A percentile compares a stretch with the other conserved stretches of the same genome.
Conservation (phyloP, 2,797 vertebrate genomes). For the Peromyscus attwateri region DNA sequence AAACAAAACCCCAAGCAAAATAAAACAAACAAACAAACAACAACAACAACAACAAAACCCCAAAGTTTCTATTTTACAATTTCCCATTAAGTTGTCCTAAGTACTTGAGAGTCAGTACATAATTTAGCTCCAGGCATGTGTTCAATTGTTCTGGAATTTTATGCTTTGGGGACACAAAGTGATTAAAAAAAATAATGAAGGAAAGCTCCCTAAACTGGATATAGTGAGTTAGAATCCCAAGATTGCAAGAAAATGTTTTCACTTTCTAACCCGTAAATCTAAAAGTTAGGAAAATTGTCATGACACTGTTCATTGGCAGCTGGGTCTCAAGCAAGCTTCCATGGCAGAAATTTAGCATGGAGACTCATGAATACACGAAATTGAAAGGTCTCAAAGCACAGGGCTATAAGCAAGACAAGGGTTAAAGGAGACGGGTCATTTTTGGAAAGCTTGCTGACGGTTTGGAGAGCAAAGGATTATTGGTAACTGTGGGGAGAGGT, state of each 20-base stretch:
- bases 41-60: neutral
- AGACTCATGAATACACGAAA: neutral
- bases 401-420: neutral
- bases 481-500: neutral
- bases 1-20: neutral
- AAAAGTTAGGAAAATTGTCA: neutral
- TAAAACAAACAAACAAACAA: neutral
- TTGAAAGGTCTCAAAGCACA: neutral
- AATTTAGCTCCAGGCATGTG: fast-evolving
- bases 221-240: neutral
- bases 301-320: neutral
- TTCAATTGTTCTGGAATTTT: neutral
- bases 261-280: neutral
- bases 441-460: neutral
- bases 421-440: neutral
- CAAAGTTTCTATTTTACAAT: neutral
- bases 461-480: neutral
- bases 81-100: neutral
- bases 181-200: neutral
- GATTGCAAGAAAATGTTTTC: neutral
- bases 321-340: neutral
- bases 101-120: no score
- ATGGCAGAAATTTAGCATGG: neutral
- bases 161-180: neutral
- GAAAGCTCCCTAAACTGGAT: neutral